Evolutionary conservation across 2,888 invertebrate genomes (phyloP).

Genomic region (Crioceris asparagi): DNA sequence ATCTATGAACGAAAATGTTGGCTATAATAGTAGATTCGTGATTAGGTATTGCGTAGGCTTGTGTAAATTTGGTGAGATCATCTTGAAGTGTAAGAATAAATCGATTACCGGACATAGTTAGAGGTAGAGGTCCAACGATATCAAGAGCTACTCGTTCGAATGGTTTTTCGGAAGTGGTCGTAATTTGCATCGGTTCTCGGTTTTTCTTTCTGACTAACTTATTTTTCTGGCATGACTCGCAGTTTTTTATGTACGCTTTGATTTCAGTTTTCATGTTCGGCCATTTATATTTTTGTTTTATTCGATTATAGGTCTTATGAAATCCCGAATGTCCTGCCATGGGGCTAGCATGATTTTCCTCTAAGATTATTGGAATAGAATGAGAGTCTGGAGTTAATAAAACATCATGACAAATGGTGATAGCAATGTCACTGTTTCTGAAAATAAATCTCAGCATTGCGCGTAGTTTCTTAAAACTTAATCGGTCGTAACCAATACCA

Average conservation of each 20-base stretch:
- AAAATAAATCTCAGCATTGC: too few relatives aligned
- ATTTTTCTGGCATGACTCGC: slow-evolving; percentile 27
- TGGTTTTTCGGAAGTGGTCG: slow-evolving; percentile 21
- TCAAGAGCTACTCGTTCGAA: slow-evolving; percentile 25
- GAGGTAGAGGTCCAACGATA: slow-evolving; percentile 26
- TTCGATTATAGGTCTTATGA: too few relatives aligned
- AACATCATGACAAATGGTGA: too few relatives aligned
- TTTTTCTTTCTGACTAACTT: slow-evolving; percentile 20
- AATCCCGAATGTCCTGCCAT: too few relatives aligned
- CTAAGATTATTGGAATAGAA: too few relatives aligned
- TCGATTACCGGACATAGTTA: slow-evolving; percentile 24
- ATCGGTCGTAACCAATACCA: too few relatives aligned
- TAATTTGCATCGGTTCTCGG: slow-evolving; percentile 26
- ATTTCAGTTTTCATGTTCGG: too few relatives aligned
- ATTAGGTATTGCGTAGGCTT: slow-evolving; percentile 18
- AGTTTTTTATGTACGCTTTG: slow-evolving; percentile 24
- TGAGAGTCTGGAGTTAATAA: too few relatives aligned
- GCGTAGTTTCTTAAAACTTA: too few relatives aligned
- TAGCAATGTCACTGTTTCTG: too few relatives aligned
- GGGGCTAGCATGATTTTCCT: too few relatives aligned
- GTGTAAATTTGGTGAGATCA: slow-evolving; percentile 29
- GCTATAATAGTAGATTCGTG: slow-evolving; percentile 27
- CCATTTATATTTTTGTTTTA: too few relatives aligned
- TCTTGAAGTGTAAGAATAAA: slow-evolving; percentile 31
- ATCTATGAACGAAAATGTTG: neutral